phyloP scores from a whole-genome alignment of 2,797 vertebrate species.

The Chelmon rostratus region DNA sequence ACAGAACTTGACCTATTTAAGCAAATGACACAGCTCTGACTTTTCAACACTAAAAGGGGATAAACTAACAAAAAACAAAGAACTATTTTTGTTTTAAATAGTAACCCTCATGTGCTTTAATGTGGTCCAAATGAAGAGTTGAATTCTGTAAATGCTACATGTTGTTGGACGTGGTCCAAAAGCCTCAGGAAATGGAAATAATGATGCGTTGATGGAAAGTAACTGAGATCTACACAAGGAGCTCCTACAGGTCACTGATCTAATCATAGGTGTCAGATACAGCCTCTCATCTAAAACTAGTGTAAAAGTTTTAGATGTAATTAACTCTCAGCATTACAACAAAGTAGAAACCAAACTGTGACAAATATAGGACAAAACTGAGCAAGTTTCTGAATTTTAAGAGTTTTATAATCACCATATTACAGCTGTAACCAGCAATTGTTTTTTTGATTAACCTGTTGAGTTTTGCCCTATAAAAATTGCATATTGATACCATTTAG shows the following conservation, averaged over 20 bases:
- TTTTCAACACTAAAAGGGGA: conserved; percentile 53
- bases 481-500: no score
- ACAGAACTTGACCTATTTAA: conserved; percentile 68
- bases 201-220: conserved; percentile 49
- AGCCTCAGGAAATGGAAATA: conserved; percentile 48
- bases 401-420: not conserved
- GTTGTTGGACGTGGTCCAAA: conserved; percentile 33
- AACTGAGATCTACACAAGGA: conserved; percentile 15
- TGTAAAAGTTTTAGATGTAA: conserved; percentile 1
- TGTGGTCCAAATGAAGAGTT: conserved; percentile 42
- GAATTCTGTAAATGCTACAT: conserved; percentile 42
- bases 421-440: not conserved
- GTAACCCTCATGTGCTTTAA: conserved; percentile 19
- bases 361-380: not conserved
- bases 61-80: conserved; percentile 2
- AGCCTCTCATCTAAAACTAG: not conserved
- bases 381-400: not conserved
- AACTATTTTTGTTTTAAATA: conserved; percentile 40
- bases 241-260: conserved; percentile 6
- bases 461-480: not conserved
- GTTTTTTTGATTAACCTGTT: not conserved
- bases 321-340: not conserved
- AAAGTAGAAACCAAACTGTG: not conserved
- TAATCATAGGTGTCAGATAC: not conserved
- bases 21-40: conserved; percentile 68